A percentile compares a stretch with the other conserved stretches of the same genome.
Evolutionary conservation across 92 coral and sea anemone genomes (phyloP).

Genomic region (Epizoanthus stellaris): DNA sequence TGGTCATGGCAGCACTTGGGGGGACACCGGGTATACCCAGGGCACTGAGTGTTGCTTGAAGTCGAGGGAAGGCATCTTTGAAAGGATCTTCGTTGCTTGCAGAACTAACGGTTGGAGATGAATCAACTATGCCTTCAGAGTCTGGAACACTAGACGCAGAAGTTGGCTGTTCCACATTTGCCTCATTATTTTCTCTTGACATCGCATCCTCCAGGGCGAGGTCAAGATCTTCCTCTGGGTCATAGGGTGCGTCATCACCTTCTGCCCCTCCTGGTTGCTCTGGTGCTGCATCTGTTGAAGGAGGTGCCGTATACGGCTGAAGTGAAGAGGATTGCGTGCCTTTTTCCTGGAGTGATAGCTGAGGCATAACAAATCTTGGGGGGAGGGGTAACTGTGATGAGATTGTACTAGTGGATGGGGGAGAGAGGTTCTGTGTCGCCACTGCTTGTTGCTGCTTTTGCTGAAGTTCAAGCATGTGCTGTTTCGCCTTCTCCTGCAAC

Average conservation of each 20-base stretch:
- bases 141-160: neutral
- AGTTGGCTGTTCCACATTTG: neutral
- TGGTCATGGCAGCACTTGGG: neutral
- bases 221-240: conserved; percentile 93
- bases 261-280: conserved; percentile 34
- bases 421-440: neutral
- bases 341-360: conserved; percentile 1
- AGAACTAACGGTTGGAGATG: neutral
- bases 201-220: conserved; percentile 64
- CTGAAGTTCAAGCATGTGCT: conserved; percentile 64
- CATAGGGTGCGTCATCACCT: conserved; percentile 91
- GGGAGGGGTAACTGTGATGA: conserved; percentile 29
- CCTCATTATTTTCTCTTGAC: conserved; percentile 16
- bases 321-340: conserved; percentile 25
- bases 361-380: conserved; percentile 3
- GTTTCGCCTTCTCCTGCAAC: conserved; percentile 70
- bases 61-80: conserved; percentile 29
- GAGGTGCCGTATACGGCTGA: conserved; percentile 17
- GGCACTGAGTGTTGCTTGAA: conserved; percentile 36
- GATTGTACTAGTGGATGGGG: neutral
- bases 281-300: conserved; percentile 5
- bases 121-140: neutral
- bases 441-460: conserved; percentile 34
- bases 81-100: neutral
- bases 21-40: conserved; percentile 35